Evolutionary conservation across 2,113 vertebrate species (phyloP).

Genomic region (Salvelinus namaycush): DNA sequence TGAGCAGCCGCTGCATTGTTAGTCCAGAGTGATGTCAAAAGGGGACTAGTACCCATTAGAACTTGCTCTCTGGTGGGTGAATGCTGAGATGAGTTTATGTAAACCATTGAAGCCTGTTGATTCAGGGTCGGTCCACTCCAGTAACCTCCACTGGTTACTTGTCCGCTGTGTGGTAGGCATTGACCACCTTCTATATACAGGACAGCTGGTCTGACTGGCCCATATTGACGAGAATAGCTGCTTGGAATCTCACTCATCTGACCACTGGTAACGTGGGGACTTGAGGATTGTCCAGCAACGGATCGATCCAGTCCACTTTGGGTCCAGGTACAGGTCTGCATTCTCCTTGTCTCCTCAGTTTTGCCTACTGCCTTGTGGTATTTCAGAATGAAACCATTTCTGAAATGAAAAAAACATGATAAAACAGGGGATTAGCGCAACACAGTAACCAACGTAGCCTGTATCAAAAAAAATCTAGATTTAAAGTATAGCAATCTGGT

Average conservation of each 20-base stretch:
- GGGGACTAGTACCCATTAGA: background rate
- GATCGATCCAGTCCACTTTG: conserved; percentile 13
- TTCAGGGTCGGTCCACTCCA: background rate
- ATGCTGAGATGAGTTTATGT: too few species aligned
- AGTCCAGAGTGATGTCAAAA: fast-evolving
- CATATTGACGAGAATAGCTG: background rate
- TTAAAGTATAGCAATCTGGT: too few species aligned
- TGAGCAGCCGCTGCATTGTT: background rate
- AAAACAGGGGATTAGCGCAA: background rate
- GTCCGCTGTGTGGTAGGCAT: background rate
- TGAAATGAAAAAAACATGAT: conserved; percentile 27
- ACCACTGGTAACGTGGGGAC: conserved; percentile 9
- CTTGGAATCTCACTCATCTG: conserved; percentile 10
- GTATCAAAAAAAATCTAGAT: too few species aligned
- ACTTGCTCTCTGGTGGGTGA: background rate
- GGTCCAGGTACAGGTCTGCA: conserved; percentile 24
- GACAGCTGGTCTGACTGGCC: background rate
- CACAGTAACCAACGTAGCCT: background rate
- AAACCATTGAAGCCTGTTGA: background rate
- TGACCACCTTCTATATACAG: background rate
- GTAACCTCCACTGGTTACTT: background rate
- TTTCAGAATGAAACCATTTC: conserved; percentile 1
- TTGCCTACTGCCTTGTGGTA: background rate
- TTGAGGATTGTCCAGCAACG: conserved; percentile 2
- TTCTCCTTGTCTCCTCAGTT: conserved; percentile 15